Evolutionary conservation across 2,888 invertebrate genomes (phyloP).

Genomic region (Netelia virgata): DNA sequence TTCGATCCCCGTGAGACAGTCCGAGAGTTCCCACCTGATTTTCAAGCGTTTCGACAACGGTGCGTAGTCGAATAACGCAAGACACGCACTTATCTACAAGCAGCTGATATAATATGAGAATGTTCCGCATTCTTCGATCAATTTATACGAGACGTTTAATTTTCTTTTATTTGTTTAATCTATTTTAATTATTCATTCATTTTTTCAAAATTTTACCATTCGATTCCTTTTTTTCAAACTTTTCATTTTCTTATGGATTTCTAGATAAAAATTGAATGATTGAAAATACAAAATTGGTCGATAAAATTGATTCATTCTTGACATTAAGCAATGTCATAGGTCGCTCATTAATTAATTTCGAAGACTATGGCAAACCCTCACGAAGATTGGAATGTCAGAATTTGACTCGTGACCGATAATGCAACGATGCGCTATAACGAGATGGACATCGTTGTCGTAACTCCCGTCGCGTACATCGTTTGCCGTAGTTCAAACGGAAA

Average conservation of each 20-base stretch:
- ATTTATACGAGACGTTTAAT: not conserved
- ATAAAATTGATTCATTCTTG: too few species aligned
- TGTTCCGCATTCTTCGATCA: too few species aligned
- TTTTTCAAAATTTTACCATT: too few species aligned
- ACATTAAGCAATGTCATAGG: too few species aligned
- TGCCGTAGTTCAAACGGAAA: conserved; percentile 7
- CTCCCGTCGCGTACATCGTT: not conserved
- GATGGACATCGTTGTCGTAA: conserved; percentile 1
- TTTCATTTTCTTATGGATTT: too few species aligned
- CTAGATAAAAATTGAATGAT: too few species aligned
- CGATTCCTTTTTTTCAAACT: too few species aligned
- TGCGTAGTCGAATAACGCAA: conserved; percentile 47
- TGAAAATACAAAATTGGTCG: too few species aligned
- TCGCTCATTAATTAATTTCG: not conserved
- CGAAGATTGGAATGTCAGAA: not conserved
- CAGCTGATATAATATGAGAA: not conserved
- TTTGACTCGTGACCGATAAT: conserved; percentile 7
- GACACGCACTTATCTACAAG: conserved; percentile 32
- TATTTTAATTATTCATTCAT: too few species aligned
- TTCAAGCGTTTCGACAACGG: conserved; percentile 14
- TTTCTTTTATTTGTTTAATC: not conserved
- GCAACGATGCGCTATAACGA: conserved; percentile 3
- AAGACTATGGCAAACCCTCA: conserved; percentile 1
- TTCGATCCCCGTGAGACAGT: conserved; percentile 60
- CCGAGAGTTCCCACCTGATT: conserved; percentile 41